A percentile compares a stretch with the other conserved stretches of the same genome.
phyloP scores from a whole-genome alignment of 1,140 invertebrate genomes.

The Lerema accius region DNA sequence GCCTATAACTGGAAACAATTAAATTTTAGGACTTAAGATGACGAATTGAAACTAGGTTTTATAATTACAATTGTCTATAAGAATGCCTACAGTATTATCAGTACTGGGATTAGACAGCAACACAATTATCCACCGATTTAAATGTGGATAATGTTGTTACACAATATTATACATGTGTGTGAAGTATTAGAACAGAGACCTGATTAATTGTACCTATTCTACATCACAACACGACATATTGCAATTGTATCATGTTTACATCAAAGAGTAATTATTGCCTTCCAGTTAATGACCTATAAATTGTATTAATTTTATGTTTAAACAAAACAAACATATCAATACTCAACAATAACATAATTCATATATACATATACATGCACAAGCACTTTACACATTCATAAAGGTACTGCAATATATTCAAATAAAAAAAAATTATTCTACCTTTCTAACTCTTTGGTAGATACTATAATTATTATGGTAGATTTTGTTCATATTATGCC shows the following conservation, averaged over 20 bases:
- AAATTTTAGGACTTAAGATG: too few relatives aligned
- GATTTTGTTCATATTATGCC: background rate
- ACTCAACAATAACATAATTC: constrained; percentile 38
- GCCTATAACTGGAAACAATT: too few relatives aligned
- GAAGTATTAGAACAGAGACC: too few relatives aligned
- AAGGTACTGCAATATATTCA: constrained; percentile 25
- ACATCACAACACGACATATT: too few relatives aligned
- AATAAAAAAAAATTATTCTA: constrained; percentile 10
- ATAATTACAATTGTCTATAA: too few relatives aligned
- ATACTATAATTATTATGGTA: background rate
- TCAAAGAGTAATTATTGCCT: constrained; percentile 7
- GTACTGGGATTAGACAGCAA: too few relatives aligned
- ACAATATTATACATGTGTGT: too few relatives aligned
- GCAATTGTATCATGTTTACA: background rate
- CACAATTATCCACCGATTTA: too few relatives aligned
- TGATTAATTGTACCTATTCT: too few relatives aligned
- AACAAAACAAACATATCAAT: constrained; percentile 31
- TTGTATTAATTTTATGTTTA: constrained; percentile 4
- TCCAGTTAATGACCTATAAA: background rate
- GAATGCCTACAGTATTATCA: too few relatives aligned
- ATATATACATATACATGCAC: constrained; percentile 43
- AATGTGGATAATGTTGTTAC: too few relatives aligned
- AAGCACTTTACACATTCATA: constrained; percentile 25
- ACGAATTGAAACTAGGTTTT: too few relatives aligned
- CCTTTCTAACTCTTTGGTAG: constrained; percentile 27